Evolutionary conservation across 2,113 vertebrate genomes (phyloP).

Genomic region (Columba janthina): DNA sequence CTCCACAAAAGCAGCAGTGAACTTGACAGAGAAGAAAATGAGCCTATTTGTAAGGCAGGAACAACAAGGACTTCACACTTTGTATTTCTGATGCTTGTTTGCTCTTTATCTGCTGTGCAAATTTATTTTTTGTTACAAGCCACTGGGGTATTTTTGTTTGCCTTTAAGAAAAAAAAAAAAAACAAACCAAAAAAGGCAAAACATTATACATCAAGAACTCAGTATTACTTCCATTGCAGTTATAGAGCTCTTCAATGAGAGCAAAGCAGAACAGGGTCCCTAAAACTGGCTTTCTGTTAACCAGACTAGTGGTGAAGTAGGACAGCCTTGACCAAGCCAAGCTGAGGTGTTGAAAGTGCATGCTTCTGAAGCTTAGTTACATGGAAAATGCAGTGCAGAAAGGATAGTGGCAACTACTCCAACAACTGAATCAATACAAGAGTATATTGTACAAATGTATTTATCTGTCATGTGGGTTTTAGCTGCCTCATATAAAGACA

Average conservation of each 20-base stretch:
- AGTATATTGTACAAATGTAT: background rate
- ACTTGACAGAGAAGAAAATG: background rate
- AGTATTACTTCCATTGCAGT: background rate
- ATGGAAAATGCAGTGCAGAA: background rate
- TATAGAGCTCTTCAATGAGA: background rate
- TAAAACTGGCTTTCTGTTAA: background rate
- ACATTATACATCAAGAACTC: background rate
- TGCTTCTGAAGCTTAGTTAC: background rate
- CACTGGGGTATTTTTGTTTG: background rate
- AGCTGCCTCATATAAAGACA: background rate
- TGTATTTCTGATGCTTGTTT: background rate
- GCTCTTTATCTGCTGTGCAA: background rate
- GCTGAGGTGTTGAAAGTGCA: background rate
- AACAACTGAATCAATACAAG: background rate
- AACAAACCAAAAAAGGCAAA: background rate
- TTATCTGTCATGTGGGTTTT: background rate
- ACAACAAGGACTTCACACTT: background rate
- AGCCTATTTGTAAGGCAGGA: background rate
- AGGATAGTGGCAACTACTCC: background rate
- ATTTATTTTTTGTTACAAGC: background rate
- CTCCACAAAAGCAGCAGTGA: slow-evolving; percentile 2
- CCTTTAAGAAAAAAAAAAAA: background rate
- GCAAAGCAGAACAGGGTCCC: background rate
- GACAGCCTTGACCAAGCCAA: background rate
- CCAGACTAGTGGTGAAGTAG: background rate